Conservation (phyloP, 2,797 vertebrate genomes). For the Acanthurus tractus region DNA sequence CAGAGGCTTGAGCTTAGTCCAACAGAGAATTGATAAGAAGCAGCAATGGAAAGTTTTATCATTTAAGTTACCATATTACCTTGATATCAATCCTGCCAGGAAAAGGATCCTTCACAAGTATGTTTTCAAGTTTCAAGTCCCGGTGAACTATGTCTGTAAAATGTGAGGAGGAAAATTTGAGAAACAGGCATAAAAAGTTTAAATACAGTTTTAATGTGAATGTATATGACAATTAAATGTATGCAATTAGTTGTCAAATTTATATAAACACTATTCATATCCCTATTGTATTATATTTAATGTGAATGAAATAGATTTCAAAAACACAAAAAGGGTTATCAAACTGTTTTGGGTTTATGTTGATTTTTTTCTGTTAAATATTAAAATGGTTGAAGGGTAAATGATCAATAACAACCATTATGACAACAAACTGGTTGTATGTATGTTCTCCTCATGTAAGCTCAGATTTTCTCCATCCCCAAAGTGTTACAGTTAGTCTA, state of each 20-base stretch:
- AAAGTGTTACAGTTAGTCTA: no score
- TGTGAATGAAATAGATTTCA: not conserved
- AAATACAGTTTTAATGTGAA: not conserved
- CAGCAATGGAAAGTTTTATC: slow-evolving; percentile 29
- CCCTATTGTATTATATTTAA: not conserved
- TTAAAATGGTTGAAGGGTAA: no score
- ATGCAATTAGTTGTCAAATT: not conserved
- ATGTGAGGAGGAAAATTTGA: slow-evolving; percentile 23
- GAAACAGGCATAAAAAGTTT: not conserved
- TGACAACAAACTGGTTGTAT: no score
- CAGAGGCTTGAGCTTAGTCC: slow-evolving; percentile 29
- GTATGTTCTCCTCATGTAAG: no score
- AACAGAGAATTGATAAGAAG: slow-evolving; percentile 47
- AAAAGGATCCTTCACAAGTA: slow-evolving; percentile 91
- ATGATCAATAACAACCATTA: no score
- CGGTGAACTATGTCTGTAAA: slow-evolving; percentile 89
- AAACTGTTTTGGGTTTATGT: not conserved
- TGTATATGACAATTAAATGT: not conserved
- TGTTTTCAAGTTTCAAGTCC: slow-evolving; percentile 94
- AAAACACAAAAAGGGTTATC: not conserved
- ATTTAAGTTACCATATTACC: slow-evolving; percentile 80
- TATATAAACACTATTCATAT: not conserved
- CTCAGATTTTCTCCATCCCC: no score
- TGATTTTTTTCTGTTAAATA: no score
- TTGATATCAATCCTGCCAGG: slow-evolving; percentile 89